phyloP scores from a whole-genome alignment of 2,113 vertebrate species.

The Aphyosemion australe region DNA sequence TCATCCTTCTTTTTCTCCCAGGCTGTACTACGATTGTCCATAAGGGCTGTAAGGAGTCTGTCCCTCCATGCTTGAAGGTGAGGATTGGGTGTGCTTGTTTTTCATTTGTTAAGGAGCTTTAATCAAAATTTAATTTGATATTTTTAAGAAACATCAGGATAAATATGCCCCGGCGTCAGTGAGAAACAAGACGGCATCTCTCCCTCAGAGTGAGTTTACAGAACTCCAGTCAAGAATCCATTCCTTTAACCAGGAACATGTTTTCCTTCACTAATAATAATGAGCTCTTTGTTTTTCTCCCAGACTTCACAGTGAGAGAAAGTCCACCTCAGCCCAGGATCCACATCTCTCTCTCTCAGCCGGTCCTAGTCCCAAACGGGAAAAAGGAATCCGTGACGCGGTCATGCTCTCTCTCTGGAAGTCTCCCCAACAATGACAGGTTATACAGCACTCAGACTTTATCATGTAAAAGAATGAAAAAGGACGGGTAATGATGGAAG shows the following conservation, averaged over 20 bases:
- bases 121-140: conserved; percentile 26
- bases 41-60: conserved; percentile 87
- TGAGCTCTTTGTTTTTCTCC: background rate
- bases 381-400: conserved; percentile 77
- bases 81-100: background rate
- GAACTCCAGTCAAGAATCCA: background rate
- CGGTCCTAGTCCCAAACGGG: conserved; percentile 71
- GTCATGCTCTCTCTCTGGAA: conserved; percentile 73
- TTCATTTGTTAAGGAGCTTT: conserved; percentile 7
- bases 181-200: conserved; percentile 84
- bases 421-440: conserved; percentile 84
- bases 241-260: background rate
- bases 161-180: conserved; percentile 72
- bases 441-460: conserved; percentile 41
- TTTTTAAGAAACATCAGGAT: conserved; percentile 86
- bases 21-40: conserved; percentile 87
- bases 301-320: conserved; percentile 88
- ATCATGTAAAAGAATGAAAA: background rate
- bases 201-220: conserved; percentile 87
- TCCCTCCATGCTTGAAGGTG: conserved; percentile 87
- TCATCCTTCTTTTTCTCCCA: conserved; percentile 60
- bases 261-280: background rate
- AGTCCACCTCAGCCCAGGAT: conserved; percentile 40
- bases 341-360: conserved; percentile 77
- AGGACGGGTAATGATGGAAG: background rate